Evolutionary conservation across 2,113 vertebrate genomes (phyloP), one percentile per base, ranked within the genome.

Genomic region (Phrynocephalus versicolor): DNA sequence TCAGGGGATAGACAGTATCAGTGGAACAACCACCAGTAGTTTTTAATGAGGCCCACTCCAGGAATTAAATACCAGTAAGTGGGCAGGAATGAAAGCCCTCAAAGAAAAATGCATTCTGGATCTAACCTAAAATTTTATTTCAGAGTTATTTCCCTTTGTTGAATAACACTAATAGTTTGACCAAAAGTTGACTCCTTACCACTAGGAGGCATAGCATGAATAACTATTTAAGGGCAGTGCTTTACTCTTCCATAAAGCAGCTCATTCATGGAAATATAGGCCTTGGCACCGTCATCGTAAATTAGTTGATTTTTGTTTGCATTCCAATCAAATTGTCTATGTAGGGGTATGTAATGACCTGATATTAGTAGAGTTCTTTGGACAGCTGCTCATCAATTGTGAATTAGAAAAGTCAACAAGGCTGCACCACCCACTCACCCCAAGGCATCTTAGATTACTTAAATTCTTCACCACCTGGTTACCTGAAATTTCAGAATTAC

Each of bases 151-250:
- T 0, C 7, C 51, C 81, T 74, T 85, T 57, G 86, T 12, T 10
- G 0, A 76, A 55, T 85, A 88, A 45, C 13, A 60, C 6, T 0
- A 1, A 7, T 0, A 0, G 3, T 37, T 45, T 1, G 15, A 13
- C 37, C 45, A 70, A 70, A 0, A 23, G 14, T n/a, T 0, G 0
- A 25, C 73, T 87, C 58, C 25, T 57, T 13, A 62, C 89, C 92
- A 0, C 92, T 92, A 91, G 94, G 92, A 64, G 77, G 91, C 92
- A 83, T 90, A 81, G 45, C 0, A 0, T 72, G 74, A 13, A 45
- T 39, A 70, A 78, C 18, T 30, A 19, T 62, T 41, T 30, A 60
- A 4, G 9, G 33, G 55, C 15, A 57, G 30, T 33, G 2, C 45
- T 64, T 72, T 35, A 12, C 39, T 33, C 4, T 16, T 81, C 8